phyloP scores from a whole-genome alignment of 2,888 invertebrate genomes.

The Eristalis pertinax region DNA sequence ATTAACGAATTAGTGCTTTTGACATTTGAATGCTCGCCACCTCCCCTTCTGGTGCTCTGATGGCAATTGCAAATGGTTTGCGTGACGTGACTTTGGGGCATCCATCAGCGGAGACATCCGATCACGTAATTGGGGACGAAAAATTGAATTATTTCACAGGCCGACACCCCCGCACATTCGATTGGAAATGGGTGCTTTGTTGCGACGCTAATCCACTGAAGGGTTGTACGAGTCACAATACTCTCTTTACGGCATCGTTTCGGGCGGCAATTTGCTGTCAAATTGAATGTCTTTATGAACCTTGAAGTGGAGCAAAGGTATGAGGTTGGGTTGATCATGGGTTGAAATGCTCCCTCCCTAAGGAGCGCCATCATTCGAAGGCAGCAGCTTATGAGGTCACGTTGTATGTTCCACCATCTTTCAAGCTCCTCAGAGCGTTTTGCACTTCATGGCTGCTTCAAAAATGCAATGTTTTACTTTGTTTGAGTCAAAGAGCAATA shows the following conservation, averaged over 20 bases:
- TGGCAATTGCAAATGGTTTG: background rate
- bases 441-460: too few relatives aligned
- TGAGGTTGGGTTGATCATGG: too few relatives aligned
- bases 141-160: background rate
- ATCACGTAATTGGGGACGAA: background rate
- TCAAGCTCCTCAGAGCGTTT: too few relatives aligned
- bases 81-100: background rate
- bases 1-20: conserved; percentile 35
- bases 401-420: too few relatives aligned
- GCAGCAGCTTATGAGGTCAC: too few relatives aligned
- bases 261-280: background rate
- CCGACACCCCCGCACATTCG: background rate
- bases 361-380: too few relatives aligned
- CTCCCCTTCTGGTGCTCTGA: background rate
- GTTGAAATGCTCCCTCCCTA: too few relatives aligned
- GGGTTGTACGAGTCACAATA: too few relatives aligned
- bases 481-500: too few relatives aligned
- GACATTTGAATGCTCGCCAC: conserved; percentile 3
- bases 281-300: background rate
- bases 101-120: background rate
- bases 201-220: background rate
- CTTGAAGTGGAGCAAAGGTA: background rate
- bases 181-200: background rate
- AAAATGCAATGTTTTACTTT: too few relatives aligned
- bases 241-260: background rate